Evolutionary conservation across 2,113 vertebrate species (phyloP).

Genomic region (Myrmecophaga tridactyla): DNA sequence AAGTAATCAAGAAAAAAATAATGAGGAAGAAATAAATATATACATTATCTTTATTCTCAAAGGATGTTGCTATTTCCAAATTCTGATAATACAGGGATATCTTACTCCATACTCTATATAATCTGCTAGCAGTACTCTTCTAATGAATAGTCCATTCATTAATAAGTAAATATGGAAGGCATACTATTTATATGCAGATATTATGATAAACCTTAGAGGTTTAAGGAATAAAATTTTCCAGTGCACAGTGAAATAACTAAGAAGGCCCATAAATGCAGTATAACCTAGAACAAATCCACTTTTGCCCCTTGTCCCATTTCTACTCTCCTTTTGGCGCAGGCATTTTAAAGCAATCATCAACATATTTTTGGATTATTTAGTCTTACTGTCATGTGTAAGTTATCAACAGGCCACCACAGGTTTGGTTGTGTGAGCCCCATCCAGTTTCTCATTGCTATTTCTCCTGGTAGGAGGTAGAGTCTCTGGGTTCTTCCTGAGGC

Average conservation of each 20-base stretch:
- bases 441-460: background rate
- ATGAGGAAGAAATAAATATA: background rate
- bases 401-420: background rate
- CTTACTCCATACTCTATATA: background rate
- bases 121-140: background rate
- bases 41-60: background rate
- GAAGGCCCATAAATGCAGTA: background rate
- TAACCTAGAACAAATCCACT: background rate
- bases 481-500: background rate
- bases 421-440: background rate
- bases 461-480: background rate
- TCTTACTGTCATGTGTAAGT: background rate
- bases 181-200: background rate
- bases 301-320: background rate
- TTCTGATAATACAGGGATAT: background rate
- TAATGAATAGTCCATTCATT: background rate
- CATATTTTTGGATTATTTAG: background rate
- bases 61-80: constrained; percentile 21
- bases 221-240: background rate
- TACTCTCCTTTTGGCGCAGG: background rate
- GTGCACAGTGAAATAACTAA: background rate
- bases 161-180: background rate
- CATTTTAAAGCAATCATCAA: background rate
- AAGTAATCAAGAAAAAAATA: background rate
- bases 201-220: background rate